phyloP scores from a whole-genome alignment of 2,113 vertebrate genomes.

The Istiophorus platypterus region DNA sequence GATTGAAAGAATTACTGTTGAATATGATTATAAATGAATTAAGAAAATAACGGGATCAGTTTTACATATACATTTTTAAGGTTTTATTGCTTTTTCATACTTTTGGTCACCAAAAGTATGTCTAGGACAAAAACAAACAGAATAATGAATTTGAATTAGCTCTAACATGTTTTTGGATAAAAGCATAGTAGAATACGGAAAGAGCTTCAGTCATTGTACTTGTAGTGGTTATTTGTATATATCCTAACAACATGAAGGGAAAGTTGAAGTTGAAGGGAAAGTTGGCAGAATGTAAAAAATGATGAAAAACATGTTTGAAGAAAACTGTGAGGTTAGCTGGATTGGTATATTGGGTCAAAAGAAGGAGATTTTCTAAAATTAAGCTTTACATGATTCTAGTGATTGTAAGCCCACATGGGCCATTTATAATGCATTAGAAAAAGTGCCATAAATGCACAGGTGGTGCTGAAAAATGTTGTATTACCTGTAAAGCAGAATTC shows the following conservation, averaged over 20 bases:
- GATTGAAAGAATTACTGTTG: neutral
- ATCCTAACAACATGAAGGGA: neutral
- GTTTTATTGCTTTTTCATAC: conserved; percentile 12
- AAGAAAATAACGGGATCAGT: neutral
- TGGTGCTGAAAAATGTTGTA: too few species aligned
- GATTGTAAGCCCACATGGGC: too few species aligned
- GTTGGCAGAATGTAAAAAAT: neutral
- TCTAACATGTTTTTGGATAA: neutral
- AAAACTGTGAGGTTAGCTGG: neutral
- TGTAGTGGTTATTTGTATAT: neutral
- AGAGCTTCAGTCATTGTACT: neutral
- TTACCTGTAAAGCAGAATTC: too few species aligned
- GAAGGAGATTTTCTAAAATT: neutral
- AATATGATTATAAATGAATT: neutral
- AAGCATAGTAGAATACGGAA: neutral
- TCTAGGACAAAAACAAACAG: neutral
- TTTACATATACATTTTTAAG: neutral
- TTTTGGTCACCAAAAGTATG: conserved; percentile 36
- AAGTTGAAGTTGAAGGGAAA: too few species aligned
- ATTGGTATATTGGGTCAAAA: neutral
- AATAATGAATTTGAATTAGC: neutral
- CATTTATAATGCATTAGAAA: too few species aligned
- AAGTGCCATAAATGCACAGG: too few species aligned
- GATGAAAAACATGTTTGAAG: neutral
- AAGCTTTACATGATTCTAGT: too few species aligned